Percentiles rank a stretch among this genome's conserved stretches.
Evolutionary conservation across 2,888 invertebrate genomes (phyloP).

Genomic region (Taphrorychus bicolor): DNA sequence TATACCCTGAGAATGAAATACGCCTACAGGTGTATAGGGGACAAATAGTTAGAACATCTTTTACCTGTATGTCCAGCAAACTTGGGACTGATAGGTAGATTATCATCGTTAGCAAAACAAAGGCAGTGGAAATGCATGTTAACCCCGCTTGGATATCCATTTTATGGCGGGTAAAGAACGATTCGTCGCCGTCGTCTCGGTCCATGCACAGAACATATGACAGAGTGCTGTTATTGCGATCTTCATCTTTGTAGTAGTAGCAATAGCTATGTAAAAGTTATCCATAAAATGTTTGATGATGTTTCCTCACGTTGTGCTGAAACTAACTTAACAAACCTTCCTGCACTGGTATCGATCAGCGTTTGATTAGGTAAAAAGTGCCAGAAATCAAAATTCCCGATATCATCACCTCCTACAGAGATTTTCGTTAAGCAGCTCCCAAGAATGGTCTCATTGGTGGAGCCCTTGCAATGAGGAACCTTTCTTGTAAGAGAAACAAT

Average conservation of each 20-base stretch:
- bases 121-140: constrained; percentile 58
- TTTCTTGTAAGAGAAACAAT: neutral
- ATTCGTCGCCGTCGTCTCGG: no score
- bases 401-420: neutral
- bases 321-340: no score
- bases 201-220: neutral
- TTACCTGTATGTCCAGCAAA: constrained; percentile 64
- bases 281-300: no score
- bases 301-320: no score
- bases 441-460: neutral
- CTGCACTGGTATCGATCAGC: neutral
- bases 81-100: constrained; percentile 69
- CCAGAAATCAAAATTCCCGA: neutral
- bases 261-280: no score
- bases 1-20: constrained; percentile 68
- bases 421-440: no score
- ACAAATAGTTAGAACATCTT: no score
- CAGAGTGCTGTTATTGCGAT: no score
- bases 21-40: no score
- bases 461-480: neutral
- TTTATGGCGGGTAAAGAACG: neutral
- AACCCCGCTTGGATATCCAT: neutral
- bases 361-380: no score
- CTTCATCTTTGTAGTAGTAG: no score
- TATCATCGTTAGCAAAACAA: constrained; percentile 66